These are phyloP conservation scores for Clavelina lepadiformis DNA, from an alignment of 23 tunicate species.

Conservation along the genomic window DNA sequence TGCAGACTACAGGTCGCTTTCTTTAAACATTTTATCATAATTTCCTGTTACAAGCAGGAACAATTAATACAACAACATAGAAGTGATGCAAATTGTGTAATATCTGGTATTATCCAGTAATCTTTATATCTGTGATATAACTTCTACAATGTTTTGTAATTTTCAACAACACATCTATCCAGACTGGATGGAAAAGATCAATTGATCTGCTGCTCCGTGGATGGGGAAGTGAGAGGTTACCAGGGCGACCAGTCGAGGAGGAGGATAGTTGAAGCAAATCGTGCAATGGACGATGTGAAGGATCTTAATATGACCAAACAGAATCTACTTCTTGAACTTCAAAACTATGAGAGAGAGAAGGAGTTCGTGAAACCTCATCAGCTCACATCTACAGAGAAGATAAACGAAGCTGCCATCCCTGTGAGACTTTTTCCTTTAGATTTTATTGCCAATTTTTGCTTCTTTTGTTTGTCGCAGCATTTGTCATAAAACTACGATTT, in stretches of 20 bases:
- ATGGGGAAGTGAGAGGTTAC: constrained; percentile 86
- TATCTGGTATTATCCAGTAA: too few relatives aligned
- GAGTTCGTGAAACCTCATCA: constrained; percentile 24
- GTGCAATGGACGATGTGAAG: constrained; percentile 17
- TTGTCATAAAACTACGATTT: too few relatives aligned
- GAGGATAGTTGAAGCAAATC: constrained; percentile 6
- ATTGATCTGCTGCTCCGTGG: constrained; percentile 84
- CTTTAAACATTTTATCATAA: too few relatives aligned
- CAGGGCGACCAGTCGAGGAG: constrained; percentile 10
- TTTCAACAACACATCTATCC: background rate
- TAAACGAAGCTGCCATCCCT: constrained; percentile 60
- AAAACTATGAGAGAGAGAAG: constrained; percentile 60
- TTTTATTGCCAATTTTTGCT: too few relatives aligned
- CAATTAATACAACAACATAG: too few relatives aligned
- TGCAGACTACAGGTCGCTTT: constrained; percentile 98
- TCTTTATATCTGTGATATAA: too few relatives aligned
- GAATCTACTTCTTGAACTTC: constrained; percentile 65
- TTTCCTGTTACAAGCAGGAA: too few relatives aligned
- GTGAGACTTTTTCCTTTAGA: too few relatives aligned
- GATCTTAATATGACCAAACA: constrained; percentile 66
- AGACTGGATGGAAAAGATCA: constrained; percentile 81
- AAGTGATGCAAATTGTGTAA: too few relatives aligned
- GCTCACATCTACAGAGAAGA: constrained; percentile 28
- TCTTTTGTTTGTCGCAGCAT: too few relatives aligned
- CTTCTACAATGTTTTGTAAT: too few relatives aligned